Evolutionary conservation across 2,888 invertebrate genomes (phyloP), one percentile per base, ranked within the genome.

Genomic region (Isoperla grammatica): DNA sequence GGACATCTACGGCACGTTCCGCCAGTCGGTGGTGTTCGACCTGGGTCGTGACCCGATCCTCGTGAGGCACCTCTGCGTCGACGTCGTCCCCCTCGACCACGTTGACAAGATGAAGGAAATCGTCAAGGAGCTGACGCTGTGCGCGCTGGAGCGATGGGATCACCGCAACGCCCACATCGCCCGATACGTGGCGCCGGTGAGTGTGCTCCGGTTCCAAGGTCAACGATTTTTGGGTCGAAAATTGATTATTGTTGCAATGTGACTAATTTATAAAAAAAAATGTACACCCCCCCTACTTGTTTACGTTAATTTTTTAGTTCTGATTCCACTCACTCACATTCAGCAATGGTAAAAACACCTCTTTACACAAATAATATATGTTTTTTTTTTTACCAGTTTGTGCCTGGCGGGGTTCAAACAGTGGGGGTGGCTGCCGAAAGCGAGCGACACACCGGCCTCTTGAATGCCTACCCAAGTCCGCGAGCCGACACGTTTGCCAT

Each of bases 11-110:
- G 90, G 86, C 20, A 88, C 88, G 2, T 90, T 89, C 72, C 80
- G 87, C 2, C 90, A 91, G 72, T 82, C 86, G 1, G 78, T 90
- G 1, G 83, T 89, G 2, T 87, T 90, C 72, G 88, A 88, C 72
- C 85, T 88, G 69, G 86, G 86, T 1, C 71, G 73, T 56, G 81
- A 84, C 68, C 84, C 85, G 0, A 76, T 83, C 19, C 70, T 86
- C 2, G 81, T 85, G 6, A 81, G 83, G 17, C 83, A 85, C 69
- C 73, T 90, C 20, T 87, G 87, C 70, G 86, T 88, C 2, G 90
- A 90, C 71, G 87, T 88, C 2, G 80, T 88, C 15, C 87, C 88
- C 0, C 80, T 82, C 1, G 78, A 81, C 12, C 87, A 88, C 70
- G 74, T 81, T 0, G 79, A 81, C 59, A 81, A 83, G 67, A 81